These are phyloP conservation scores for Drosophila simulans DNA, from an alignment of 1,140 invertebrate genomes.

Conservation along the genomic window DNA sequence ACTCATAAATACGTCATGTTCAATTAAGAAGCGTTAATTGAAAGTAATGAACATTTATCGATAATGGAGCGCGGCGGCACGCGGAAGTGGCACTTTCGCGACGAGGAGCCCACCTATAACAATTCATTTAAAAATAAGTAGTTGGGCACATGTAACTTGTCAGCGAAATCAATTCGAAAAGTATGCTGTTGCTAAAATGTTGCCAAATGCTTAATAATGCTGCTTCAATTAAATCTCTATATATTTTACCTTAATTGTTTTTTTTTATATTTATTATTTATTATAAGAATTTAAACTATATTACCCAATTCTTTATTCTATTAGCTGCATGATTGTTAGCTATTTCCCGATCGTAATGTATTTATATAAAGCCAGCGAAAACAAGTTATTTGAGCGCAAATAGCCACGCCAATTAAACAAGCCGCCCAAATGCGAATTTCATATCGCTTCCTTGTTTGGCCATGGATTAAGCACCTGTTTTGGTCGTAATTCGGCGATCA, in stretches of 20 bases:
- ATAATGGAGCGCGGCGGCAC: constrained; percentile 31
- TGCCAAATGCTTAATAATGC: no score
- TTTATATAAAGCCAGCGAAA: constrained; percentile 17
- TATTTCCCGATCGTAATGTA: constrained; percentile 10
- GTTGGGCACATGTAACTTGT: constrained; percentile 26
- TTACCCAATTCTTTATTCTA: no score
- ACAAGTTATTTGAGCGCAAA: constrained; percentile 13
- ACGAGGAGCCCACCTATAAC: constrained; percentile 28
- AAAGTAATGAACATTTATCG: constrained; percentile 70
- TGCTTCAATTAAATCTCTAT: background rate
- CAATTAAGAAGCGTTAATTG: constrained; percentile 73
- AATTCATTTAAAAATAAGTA: constrained; percentile 43
- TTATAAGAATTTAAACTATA: no score
- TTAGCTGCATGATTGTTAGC: background rate
- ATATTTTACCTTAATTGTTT: background rate
- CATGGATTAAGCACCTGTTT: constrained; percentile 28
- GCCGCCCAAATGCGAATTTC: constrained; percentile 6
- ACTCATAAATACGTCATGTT: constrained; percentile 82
- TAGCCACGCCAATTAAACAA: constrained; percentile 11
- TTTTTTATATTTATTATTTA: no score
- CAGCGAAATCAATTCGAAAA: constrained; percentile 9
- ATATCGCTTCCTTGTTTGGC: constrained; percentile 23
- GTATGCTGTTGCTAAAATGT: background rate
- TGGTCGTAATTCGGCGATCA: constrained; percentile 36
- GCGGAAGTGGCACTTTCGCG: constrained; percentile 40